phyloP scores from a whole-genome alignment of 1,140 invertebrate genomes.

The Procambarus clarkii region DNA sequence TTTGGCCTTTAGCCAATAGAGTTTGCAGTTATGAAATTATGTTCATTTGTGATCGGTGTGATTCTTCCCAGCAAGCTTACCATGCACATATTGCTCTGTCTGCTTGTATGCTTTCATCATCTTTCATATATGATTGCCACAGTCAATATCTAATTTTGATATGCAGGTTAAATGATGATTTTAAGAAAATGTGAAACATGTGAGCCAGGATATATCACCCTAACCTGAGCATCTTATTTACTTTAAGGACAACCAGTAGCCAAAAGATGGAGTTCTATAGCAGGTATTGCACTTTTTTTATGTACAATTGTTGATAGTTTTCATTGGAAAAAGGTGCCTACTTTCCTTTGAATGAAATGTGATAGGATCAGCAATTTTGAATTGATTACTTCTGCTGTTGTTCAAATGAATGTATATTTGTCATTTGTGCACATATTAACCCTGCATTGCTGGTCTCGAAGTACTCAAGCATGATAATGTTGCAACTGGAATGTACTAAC shows the following conservation, averaged over 20 bases:
- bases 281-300: conserved; percentile 53
- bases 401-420: not conserved
- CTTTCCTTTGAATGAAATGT: conserved; percentile 15
- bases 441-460: not conserved
- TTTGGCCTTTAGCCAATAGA: not conserved
- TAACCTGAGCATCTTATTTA: conserved; percentile 40
- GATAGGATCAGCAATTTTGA: conserved; percentile 21
- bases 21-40: not conserved
- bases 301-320: conserved; percentile 20
- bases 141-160: not conserved
- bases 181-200: not conserved
- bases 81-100: not conserved
- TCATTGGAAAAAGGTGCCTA: conserved; percentile 9
- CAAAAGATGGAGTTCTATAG: conserved; percentile 68
- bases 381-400: not conserved
- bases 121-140: not conserved
- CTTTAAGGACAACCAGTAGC: conserved; percentile 61
- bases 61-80: not conserved
- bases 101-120: not conserved
- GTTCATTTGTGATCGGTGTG: not conserved
- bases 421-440: not conserved
- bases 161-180: not conserved
- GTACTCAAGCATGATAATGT: too few relatives aligned
- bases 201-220: not conserved
- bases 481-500: too few relatives aligned